A percentile compares a stretch with the other conserved stretches of the same genome.
These are phyloP conservation scores for Platypus cylindrus DNA, from an alignment of 2,888 invertebrate genomes.

Conservation along the genomic window DNA sequence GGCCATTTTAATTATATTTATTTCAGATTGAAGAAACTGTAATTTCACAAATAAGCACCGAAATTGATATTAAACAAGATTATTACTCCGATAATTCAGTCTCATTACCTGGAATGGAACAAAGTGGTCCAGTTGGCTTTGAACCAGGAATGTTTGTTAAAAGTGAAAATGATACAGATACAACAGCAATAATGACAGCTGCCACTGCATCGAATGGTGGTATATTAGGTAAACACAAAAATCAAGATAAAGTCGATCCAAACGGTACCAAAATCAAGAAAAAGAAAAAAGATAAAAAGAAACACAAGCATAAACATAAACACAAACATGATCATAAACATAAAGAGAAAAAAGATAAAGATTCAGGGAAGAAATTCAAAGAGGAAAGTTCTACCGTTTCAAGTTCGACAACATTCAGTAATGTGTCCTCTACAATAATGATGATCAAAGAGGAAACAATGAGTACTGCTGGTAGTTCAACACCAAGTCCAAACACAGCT, in stretches of 20 bases:
- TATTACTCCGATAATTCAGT: slow-evolving; percentile 71
- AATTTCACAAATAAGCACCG: too few relatives aligned
- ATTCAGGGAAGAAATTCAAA: slow-evolving; percentile 48
- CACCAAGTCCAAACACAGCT: slow-evolving; percentile 52
- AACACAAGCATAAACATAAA: slow-evolving; percentile 85
- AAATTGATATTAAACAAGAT: slow-evolving; percentile 56
- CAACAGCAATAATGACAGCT: too few relatives aligned
- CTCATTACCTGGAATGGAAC: slow-evolving; percentile 60
- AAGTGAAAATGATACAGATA: slow-evolving; percentile 18
- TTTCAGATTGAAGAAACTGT: too few relatives aligned
- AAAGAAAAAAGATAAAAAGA: slow-evolving; percentile 70
- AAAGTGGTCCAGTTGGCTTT: slow-evolving; percentile 63
- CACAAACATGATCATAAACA: slow-evolving; percentile 54
- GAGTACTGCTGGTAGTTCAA: slow-evolving; percentile 64
- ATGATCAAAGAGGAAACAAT: slow-evolving; percentile 43
- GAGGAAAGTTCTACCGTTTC: slow-evolving; percentile 36
- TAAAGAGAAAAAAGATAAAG: slow-evolving; percentile 40
- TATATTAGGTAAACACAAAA: slow-evolving; percentile 14
- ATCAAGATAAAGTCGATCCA: slow-evolving; percentile 35
- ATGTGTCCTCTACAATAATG: slow-evolving; percentile 5
- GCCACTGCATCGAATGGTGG: too few relatives aligned
- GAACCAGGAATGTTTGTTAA: slow-evolving; percentile 74
- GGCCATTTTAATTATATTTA: too few relatives aligned
- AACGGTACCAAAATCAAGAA: slow-evolving; percentile 48
- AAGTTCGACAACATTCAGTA: background rate